A percentile compares a stretch with the other conserved stretches of the same genome.
These are phyloP conservation scores for Alauda arvensis DNA, from an alignment of 2,797 vertebrate species.

Conservation along the genomic window DNA sequence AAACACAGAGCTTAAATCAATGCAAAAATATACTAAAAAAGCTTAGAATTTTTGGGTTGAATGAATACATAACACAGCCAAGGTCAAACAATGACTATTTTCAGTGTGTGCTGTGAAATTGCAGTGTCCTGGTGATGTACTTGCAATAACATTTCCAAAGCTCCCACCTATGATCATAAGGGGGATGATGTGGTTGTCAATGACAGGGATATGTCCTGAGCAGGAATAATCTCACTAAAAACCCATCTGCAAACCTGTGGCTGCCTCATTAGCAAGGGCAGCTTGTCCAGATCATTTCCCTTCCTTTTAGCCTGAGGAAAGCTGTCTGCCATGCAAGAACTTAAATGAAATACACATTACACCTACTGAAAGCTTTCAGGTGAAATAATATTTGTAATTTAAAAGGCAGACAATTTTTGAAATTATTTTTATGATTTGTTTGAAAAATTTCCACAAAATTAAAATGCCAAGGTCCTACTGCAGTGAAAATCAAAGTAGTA, in stretches of 20 bases:
- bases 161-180: not conserved
- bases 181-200: not conserved
- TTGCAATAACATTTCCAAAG: not conserved
- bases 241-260: not conserved
- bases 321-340: not conserved
- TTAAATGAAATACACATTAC: not conserved
- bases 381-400: not conserved
- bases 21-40: not conserved
- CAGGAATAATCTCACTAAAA: not conserved
- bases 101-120: not conserved
- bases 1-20: not conserved
- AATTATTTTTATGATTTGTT: not conserved
- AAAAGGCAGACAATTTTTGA: not conserved
- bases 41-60: not conserved
- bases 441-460: not conserved
- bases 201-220: not conserved
- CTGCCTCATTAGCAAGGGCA: not conserved
- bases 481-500: not conserved
- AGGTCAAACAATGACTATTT: not conserved
- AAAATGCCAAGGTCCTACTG: not conserved
- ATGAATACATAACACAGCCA: not conserved
- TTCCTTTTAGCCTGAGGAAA: not conserved
- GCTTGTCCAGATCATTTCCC: not conserved
- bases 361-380: not conserved
- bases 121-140: not conserved